Conservation (phyloP, 2,888 invertebrate genomes). For the Matsumyia berberina region DNA sequence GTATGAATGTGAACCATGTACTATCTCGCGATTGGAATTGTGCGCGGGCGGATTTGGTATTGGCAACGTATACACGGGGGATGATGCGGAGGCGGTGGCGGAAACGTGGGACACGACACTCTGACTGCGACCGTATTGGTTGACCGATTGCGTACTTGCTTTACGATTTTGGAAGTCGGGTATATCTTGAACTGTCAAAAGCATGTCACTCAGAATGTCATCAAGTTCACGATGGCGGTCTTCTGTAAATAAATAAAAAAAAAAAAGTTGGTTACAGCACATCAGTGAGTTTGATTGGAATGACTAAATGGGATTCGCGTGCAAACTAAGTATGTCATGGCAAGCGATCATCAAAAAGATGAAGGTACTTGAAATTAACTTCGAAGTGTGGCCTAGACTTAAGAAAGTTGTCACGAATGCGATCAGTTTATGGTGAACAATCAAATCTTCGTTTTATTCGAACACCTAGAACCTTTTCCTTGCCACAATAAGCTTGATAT, state of each 20-base stretch:
- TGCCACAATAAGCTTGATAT: too few species aligned
- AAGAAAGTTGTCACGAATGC: too few species aligned
- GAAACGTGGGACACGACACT: constrained; percentile 76
- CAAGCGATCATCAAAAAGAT: not conserved
- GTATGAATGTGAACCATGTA: constrained; percentile 77
- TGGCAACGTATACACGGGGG: constrained; percentile 65
- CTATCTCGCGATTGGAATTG: constrained; percentile 63
- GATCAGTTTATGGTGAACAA: too few species aligned
- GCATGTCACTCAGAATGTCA: constrained; percentile 93
- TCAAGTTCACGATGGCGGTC: constrained; percentile 90
- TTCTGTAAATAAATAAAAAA: constrained; percentile 76
- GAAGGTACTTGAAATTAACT: too few species aligned
- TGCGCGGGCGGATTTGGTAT: constrained; percentile 72
- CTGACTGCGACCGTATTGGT: constrained; percentile 75
- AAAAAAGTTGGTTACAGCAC: constrained; percentile 1
- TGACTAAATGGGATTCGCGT: not conserved
- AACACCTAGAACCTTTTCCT: too few species aligned
- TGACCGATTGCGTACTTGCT: constrained; percentile 72
- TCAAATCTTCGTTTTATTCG: too few species aligned
- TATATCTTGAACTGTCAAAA: constrained; percentile 94
- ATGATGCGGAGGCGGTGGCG: constrained; percentile 60
- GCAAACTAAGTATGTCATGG: not conserved
- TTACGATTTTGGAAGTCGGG: constrained; percentile 85
- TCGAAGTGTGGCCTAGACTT: too few species aligned
- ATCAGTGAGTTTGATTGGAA: constrained; percentile 17